A percentile compares a stretch with the other conserved stretches of the same genome.
These are phyloP conservation scores for Tadarida brasiliensis DNA, from an alignment of 2,797 vertebrate genomes.

Conservation along the genomic window DNA sequence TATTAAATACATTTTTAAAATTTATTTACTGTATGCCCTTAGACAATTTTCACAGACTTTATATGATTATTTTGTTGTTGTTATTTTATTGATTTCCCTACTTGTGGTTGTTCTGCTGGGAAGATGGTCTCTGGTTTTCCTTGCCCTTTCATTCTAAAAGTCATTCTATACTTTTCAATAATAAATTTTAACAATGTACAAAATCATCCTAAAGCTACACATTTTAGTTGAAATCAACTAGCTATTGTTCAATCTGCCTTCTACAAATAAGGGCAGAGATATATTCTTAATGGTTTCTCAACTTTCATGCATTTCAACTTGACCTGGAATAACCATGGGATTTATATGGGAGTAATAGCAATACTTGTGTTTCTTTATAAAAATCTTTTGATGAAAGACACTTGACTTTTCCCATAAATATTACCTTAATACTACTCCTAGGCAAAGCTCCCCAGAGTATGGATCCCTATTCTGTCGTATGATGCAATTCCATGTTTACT, in stretches of 20 bases:
- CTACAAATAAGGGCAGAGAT: neutral
- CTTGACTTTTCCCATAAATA: neutral
- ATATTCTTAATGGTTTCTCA: neutral
- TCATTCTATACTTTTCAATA: neutral
- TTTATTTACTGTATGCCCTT: neutral
- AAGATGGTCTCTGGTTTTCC: neutral
- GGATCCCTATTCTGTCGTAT: neutral
- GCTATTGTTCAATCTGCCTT: neutral
- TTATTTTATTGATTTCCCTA: neutral
- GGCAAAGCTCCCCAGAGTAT: neutral
- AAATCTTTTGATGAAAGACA: neutral
- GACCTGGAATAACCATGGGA: neutral
- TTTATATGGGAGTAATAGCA: neutral
- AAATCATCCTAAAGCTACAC: neutral
- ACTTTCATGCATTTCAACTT: neutral
- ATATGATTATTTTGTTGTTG: neutral
- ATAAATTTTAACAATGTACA: neutral
- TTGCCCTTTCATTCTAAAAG: neutral
- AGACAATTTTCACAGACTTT: neutral
- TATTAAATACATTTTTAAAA: no score
- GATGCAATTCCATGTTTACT: conserved; percentile 33
- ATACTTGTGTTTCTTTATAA: neutral
- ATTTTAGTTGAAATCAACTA: neutral
- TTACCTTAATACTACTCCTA: neutral
- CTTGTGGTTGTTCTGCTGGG: neutral